Conservation (phyloP, 2,797 vertebrate genomes). For the Urocyon cinereoargenteus region DNA sequence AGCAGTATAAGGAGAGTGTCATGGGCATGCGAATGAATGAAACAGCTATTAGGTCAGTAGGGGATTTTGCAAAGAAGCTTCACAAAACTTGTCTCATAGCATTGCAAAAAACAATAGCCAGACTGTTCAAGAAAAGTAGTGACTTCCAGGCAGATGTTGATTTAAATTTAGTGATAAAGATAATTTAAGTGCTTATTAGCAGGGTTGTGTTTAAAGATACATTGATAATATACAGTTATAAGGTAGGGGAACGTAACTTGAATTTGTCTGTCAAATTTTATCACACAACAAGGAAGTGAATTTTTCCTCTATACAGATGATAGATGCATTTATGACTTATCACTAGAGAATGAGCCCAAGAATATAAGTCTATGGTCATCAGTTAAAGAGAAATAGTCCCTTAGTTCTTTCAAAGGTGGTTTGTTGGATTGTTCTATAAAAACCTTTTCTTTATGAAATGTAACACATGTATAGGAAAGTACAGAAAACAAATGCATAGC, state of each 20-base stretch:
- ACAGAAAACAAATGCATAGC: not conserved
- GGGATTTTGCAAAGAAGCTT: slow-evolving; percentile 54
- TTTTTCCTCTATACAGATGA: not conserved
- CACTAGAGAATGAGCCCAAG: not conserved
- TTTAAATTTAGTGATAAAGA: slow-evolving; percentile 22
- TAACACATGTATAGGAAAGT: not conserved
- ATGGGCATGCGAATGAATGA: not conserved
- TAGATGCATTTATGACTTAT: not conserved
- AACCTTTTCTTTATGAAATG: not conserved
- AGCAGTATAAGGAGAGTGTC: not conserved
- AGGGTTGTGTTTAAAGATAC: not conserved
- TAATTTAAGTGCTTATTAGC: not conserved
- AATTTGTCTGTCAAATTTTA: not conserved
- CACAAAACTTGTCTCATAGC: not conserved
- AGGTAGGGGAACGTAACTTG: not conserved
- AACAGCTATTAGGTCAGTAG: slow-evolving; percentile 46
- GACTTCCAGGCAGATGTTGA: not conserved
- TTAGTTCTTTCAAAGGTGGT: not conserved
- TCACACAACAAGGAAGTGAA: not conserved
- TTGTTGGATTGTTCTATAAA: not conserved
- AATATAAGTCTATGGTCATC: not conserved
- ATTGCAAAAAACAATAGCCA: not conserved
- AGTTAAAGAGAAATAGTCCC: not conserved
- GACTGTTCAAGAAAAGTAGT: not conserved
- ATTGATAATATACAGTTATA: not conserved